A percentile compares a stretch with the other conserved stretches of the same genome.
phyloP scores from a whole-genome alignment of 2,113 vertebrate species.

The Pipa parva region DNA sequence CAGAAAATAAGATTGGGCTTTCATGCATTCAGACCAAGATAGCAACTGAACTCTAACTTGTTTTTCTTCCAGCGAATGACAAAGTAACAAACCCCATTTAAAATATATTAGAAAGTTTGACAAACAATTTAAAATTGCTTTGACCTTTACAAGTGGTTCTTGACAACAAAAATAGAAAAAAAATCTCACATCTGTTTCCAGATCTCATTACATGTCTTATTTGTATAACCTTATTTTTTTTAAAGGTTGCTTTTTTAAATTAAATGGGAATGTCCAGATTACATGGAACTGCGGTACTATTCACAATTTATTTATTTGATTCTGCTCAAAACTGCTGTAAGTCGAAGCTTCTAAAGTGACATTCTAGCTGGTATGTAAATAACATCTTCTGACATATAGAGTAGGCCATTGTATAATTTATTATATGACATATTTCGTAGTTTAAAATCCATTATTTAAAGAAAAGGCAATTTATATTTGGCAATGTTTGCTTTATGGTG shows the following conservation, averaged over 20 bases:
- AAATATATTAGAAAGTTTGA: slow-evolving; percentile 26
- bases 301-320: slow-evolving; percentile 36
- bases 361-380: slow-evolving; percentile 27
- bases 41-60: neutral
- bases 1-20: neutral
- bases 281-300: slow-evolving; percentile 5
- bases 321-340: slow-evolving; percentile 14
- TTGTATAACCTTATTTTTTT: slow-evolving; percentile 42
- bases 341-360: slow-evolving; percentile 12
- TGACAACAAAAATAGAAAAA: slow-evolving; percentile 28
- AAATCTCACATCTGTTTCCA: slow-evolving; percentile 41
- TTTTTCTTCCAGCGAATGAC: slow-evolving; percentile 12
- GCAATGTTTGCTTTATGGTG: neutral
- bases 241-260: slow-evolving; percentile 41
- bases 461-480: neutral
- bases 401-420: slow-evolving; percentile 17
- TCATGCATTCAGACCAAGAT: neutral
- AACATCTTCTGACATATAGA: slow-evolving; percentile 26
- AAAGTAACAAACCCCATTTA: slow-evolving; percentile 4
- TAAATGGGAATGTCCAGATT: slow-evolving; percentile 40
- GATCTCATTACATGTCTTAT: slow-evolving; percentile 43
- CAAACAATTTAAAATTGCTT: slow-evolving; percentile 19
- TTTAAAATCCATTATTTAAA: slow-evolving; percentile 30
- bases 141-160: slow-evolving; percentile 39
- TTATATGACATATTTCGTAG: slow-evolving; percentile 11